These are phyloP conservation scores for Armadillidium nasatum DNA, from an alignment of 1,140 invertebrate species.

Conservation along the genomic window DNA sequence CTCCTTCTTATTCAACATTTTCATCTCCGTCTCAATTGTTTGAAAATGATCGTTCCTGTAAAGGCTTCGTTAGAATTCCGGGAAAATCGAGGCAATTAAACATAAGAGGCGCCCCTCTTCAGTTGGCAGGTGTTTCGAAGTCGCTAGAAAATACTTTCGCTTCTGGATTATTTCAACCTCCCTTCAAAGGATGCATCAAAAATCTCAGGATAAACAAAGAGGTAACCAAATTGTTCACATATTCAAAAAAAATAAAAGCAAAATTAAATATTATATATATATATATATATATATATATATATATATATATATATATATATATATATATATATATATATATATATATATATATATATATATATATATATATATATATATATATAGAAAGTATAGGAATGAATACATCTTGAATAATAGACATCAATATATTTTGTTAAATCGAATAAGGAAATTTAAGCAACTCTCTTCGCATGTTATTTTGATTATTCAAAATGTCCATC, in stretches of 20 bases:
- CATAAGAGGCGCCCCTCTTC: not conserved
- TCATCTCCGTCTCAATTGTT: not conserved
- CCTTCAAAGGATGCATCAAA: not conserved
- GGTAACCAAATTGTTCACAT: not conserved
- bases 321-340: constrained; percentile 15
- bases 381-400: too few relatives aligned
- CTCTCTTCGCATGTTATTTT: too few relatives aligned
- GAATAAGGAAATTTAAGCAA: too few relatives aligned
- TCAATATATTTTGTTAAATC: too few relatives aligned
- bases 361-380: not conserved
- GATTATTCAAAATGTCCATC: too few relatives aligned
- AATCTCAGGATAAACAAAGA: not conserved
- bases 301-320: not conserved
- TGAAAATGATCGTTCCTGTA: not conserved
- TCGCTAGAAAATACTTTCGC: not conserved
- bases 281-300: not conserved
- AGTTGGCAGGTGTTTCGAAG: not conserved
- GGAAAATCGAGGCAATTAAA: constrained; percentile 1
- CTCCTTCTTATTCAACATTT: not conserved
- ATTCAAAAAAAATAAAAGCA: too few relatives aligned
- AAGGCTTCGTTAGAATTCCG: not conserved
- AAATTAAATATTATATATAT: too few relatives aligned
- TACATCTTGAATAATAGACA: too few relatives aligned
- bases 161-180: not conserved
- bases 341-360: not conserved